Evolutionary conservation across 2,888 invertebrate species (phyloP), one percentile per base, ranked within the genome.

Genomic region (Eretmocerus hayati): DNA sequence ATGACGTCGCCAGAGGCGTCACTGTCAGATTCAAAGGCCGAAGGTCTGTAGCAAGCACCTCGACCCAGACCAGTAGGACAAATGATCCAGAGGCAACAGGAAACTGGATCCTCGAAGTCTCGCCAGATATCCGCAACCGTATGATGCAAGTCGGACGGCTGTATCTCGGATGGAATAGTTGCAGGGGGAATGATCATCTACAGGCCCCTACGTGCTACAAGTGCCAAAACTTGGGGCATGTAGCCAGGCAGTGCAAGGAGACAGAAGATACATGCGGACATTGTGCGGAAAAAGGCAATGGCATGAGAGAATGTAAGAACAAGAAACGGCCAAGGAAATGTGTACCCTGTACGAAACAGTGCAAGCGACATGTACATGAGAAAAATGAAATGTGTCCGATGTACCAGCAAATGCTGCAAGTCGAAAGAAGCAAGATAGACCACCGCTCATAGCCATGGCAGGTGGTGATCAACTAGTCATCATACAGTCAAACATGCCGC

Each of bases 211-310:
- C 19, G n/a, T 38, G 38, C 18, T 38, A 38, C 21, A 38, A 38
- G n/a, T 38, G 38, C 38, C 38, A 38, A 19, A n/a, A n/a, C 13
- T 5, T 20, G 16, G 38, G 38, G 6, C 38, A 38, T 38, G 20
- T 38, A 11, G 38, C 38, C 5, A 38, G n/a, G 20, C 13, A 11
- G 6, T 38, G 38, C n/a, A 15, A 15, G 20, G 38, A 9, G 16
- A 21, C 9, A 6, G 16, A 20, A 1, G 6, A 8, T 1, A 21
- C 21, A 2, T 38, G 38, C 20, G 19, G 20, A 1, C 16, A 38
- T 15, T 38, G 38, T 2, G 2, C 20, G 8, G 19, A 2, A 38
- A 19, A 8, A 2, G 38, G 38, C 1, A 18, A 38, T n/a, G 20
- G 13, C 1, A 2, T 20, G 20, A 38, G 20, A n/a, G 38, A 38